Conservation (phyloP, 2,113 vertebrate species). For the Numida meleagris region DNA sequence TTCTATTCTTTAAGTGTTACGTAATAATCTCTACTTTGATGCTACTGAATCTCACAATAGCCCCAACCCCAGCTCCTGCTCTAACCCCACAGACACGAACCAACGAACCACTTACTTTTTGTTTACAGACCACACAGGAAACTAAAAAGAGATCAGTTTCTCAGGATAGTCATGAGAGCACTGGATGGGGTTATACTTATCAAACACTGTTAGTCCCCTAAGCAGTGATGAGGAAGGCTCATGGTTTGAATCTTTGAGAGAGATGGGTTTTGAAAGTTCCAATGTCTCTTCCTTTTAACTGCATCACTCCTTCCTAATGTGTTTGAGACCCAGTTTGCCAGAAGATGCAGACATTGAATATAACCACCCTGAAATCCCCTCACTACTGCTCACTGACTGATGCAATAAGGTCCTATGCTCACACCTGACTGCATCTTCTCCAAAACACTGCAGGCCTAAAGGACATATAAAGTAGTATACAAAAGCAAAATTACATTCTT, state of each 20-base stretch:
- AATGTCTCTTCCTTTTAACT: neutral
- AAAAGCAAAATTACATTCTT: neutral
- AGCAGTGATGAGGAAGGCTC: neutral
- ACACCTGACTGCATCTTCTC: neutral
- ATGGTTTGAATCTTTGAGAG: neutral
- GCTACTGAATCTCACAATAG: neutral
- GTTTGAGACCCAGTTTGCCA: neutral
- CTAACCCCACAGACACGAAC: neutral
- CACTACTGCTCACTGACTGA: neutral
- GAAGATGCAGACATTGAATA: neutral
- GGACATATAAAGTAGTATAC: neutral
- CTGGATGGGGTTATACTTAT: neutral
- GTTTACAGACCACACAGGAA: conserved; percentile 33
- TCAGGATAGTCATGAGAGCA: neutral
- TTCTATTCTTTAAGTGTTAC: neutral
- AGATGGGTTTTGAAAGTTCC: neutral
- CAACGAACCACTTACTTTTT: neutral
- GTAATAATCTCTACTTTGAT: conserved; percentile 3
- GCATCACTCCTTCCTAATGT: neutral
- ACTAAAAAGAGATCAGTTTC: neutral
- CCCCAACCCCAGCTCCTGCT: neutral
- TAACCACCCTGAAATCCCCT: neutral
- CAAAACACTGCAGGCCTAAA: neutral
- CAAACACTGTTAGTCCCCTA: neutral
- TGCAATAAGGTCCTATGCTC: neutral